Conservation (phyloP, 2,797 vertebrate genomes). For the Protosalanx chinensis region DNA sequence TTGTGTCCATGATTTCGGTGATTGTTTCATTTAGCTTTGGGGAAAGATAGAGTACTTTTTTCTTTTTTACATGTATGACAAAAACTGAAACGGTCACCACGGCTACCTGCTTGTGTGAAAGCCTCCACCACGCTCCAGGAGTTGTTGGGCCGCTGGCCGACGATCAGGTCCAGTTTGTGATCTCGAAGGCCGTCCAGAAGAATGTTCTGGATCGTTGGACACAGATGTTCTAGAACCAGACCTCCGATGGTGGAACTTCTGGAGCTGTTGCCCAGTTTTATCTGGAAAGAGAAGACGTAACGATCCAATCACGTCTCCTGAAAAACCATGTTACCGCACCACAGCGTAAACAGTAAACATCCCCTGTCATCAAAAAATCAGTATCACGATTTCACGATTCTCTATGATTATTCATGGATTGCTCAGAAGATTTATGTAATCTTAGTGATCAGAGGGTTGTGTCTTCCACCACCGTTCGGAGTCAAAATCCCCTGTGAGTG, state of each 20-base stretch:
- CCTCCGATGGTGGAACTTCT: conserved; percentile 86
- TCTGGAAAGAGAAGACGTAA: conserved; percentile 68
- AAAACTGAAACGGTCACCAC: background rate
- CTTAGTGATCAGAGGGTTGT: too few species aligned
- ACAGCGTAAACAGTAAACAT: too few species aligned
- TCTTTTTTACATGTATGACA: background rate
- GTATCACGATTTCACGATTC: background rate
- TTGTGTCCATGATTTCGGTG: background rate
- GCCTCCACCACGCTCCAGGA: conserved; percentile 90
- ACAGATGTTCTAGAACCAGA: conserved; percentile 90
- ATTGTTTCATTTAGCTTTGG: background rate
- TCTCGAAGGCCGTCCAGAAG: conserved; percentile 90
- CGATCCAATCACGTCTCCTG: too few species aligned
- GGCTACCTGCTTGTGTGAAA: conserved; percentile 81
- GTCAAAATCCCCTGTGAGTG: too few species aligned
- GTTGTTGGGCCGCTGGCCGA: conserved; percentile 85
- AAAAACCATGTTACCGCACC: too few species aligned
- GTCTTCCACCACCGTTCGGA: too few species aligned
- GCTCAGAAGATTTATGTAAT: too few species aligned
- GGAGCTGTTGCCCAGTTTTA: conserved; percentile 89
- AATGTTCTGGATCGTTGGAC: conserved; percentile 85
- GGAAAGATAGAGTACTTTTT: background rate
- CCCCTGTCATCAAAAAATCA: background rate
- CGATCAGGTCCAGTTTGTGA: conserved; percentile 87
- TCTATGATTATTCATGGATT: background rate